These are phyloP conservation scores for Macaria liturata DNA, from an alignment of 2,888 invertebrate species.

Conservation along the genomic window DNA sequence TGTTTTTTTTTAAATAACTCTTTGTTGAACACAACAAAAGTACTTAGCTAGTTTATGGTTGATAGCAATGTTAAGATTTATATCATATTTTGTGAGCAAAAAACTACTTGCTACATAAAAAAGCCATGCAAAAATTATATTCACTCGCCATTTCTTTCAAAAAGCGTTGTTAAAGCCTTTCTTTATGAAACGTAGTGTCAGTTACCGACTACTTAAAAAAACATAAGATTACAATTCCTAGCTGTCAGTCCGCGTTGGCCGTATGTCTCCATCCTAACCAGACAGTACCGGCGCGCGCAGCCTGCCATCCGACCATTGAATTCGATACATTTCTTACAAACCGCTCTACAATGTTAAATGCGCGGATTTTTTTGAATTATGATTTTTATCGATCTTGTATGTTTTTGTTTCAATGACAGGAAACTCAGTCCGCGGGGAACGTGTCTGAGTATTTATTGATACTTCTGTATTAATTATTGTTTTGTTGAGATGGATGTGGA, in stretches of 20 bases:
- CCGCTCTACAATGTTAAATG: constrained; percentile 30
- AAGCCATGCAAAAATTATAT: too few species aligned
- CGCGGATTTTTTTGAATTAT: constrained; percentile 31
- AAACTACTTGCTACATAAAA: too few species aligned
- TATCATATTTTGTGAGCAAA: too few species aligned
- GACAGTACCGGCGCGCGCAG: constrained; percentile 14
- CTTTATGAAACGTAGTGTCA: too few species aligned
- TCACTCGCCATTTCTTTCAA: too few species aligned
- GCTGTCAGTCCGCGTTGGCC: not conserved
- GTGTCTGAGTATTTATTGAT: constrained; percentile 15
- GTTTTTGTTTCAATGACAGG: constrained; percentile 20
- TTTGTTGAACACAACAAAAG: too few species aligned
- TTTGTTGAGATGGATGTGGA: not conserved
- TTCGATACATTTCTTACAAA: constrained; percentile 28
- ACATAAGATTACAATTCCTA: too few species aligned
- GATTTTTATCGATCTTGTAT: constrained; percentile 26
- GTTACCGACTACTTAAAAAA: too few species aligned
- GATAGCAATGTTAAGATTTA: too few species aligned
- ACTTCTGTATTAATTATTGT: not conserved
- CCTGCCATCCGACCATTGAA: constrained; percentile 23
- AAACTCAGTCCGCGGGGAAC: constrained; percentile 12
- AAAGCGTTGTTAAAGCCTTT: too few species aligned
- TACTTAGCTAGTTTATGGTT: too few species aligned
- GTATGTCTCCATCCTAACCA: constrained; percentile 17
- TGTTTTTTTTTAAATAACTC: too few species aligned